These are phyloP conservation scores for Drosophila sp. DNA, from an alignment of 1,140 invertebrate species.

Conservation along the genomic window DNA sequence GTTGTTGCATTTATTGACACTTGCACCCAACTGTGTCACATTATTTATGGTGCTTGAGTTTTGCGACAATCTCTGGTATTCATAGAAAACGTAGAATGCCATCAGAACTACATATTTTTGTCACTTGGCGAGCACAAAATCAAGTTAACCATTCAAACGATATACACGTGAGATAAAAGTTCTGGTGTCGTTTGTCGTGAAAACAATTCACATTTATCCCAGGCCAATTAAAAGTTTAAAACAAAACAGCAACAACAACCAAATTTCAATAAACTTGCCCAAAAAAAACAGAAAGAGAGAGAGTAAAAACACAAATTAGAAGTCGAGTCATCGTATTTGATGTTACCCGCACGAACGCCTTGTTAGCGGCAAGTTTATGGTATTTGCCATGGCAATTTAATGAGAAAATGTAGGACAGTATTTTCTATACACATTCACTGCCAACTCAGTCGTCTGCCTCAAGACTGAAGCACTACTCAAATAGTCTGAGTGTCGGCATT, in stretches of 20 bases:
- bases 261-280: conserved; percentile 33
- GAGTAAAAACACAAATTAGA: conserved; percentile 3
- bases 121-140: conserved; percentile 26
- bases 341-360: conserved; percentile 67
- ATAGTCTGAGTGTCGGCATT: conserved; percentile 64
- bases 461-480: conserved; percentile 67
- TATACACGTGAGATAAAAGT: not conserved
- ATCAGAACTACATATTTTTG: conserved; percentile 31
- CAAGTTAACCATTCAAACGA: conserved; percentile 23
- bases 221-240: conserved; percentile 76
- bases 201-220: conserved; percentile 71
- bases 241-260: conserved; percentile 36
- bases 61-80: conserved; percentile 8
- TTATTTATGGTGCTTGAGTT: conserved; percentile 60
- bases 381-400: conserved; percentile 76
- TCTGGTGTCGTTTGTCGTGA: not conserved
- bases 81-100: conserved; percentile 8
- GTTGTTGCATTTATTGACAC: conserved; percentile 69
- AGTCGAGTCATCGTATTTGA: conserved; percentile 32
- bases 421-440: conserved; percentile 44
- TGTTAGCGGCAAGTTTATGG: conserved; percentile 75
- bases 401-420: conserved; percentile 78
- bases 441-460: conserved; percentile 34
- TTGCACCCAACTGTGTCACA: conserved; percentile 54
- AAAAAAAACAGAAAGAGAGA: conserved; percentile 34